Evolutionary conservation across 2,113 vertebrate genomes (phyloP).

Genomic region (Fregetta grallaria): DNA sequence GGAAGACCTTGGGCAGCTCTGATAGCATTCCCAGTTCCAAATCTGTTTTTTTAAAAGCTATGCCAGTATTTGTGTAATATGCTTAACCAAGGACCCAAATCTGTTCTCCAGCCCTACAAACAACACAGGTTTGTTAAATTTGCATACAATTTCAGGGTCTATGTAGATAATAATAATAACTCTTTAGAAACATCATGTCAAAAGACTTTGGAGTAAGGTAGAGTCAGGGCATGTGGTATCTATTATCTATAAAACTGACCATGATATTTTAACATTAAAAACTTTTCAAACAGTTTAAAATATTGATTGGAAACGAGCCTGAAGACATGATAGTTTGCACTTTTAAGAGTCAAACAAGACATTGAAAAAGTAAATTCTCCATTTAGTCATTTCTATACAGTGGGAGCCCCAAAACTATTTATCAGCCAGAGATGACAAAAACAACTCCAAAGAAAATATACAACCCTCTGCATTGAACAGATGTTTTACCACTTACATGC

Average conservation of each 20-base stretch:
- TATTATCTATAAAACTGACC: background rate
- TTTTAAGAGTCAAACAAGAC: background rate
- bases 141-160: background rate
- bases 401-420: constrained; percentile 2
- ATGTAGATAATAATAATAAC: background rate
- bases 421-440: constrained; percentile 40
- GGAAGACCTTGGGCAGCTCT: background rate
- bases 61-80: background rate
- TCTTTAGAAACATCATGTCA: background rate
- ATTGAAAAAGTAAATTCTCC: background rate
- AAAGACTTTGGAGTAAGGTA: background rate
- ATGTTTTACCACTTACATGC: constrained; percentile 48
- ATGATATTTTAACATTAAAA: background rate
- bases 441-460: constrained; percentile 39
- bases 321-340: background rate
- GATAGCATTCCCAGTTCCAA: background rate
- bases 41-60: background rate
- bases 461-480: background rate
- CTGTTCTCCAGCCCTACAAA: background rate
- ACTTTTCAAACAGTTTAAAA: background rate
- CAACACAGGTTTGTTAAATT: background rate
- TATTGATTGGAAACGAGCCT: background rate
- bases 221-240: background rate
- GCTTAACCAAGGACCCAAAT: background rate
- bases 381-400: background rate